These are phyloP conservation scores for Excalfactoria chinensis DNA, from an alignment of 2,113 vertebrate genomes.

Conservation along the genomic window DNA sequence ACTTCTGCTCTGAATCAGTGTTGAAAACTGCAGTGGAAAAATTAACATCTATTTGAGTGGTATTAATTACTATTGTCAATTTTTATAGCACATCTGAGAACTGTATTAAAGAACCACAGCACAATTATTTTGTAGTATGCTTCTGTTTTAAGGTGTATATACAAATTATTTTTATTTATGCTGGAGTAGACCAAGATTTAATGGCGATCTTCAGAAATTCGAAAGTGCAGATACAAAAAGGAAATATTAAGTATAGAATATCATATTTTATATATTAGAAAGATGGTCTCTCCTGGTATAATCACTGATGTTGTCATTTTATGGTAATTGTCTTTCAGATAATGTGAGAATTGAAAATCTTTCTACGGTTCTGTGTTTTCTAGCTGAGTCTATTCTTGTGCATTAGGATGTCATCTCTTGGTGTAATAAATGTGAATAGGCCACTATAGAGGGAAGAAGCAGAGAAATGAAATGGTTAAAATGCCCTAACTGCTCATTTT, in stretches of 20 bases:
- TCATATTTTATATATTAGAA: not conserved
- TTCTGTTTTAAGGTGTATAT: not conserved
- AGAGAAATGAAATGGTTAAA: not conserved
- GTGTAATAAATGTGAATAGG: not conserved
- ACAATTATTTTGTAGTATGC: not conserved
- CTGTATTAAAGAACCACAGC: not conserved
- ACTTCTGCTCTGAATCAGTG: not conserved
- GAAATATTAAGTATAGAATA: not conserved
- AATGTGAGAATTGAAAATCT: not conserved
- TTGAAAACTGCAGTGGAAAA: not conserved
- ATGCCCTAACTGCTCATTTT: not conserved
- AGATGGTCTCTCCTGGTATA: not conserved
- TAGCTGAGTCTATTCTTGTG: not conserved
- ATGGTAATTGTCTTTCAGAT: not conserved
- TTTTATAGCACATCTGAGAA: not conserved
- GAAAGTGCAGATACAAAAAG: not conserved
- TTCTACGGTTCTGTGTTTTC: not conserved
- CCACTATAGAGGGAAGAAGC: fast-evolving
- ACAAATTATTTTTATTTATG: not conserved
- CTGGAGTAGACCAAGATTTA: not conserved
- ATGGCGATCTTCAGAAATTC: not conserved
- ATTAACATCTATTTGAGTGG: not conserved
- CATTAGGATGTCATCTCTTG: not conserved
- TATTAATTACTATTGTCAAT: not conserved
- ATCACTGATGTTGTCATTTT: not conserved